phyloP scores from a whole-genome alignment of 2,797 vertebrate genomes.

The Sebastes wilsoni region DNA sequence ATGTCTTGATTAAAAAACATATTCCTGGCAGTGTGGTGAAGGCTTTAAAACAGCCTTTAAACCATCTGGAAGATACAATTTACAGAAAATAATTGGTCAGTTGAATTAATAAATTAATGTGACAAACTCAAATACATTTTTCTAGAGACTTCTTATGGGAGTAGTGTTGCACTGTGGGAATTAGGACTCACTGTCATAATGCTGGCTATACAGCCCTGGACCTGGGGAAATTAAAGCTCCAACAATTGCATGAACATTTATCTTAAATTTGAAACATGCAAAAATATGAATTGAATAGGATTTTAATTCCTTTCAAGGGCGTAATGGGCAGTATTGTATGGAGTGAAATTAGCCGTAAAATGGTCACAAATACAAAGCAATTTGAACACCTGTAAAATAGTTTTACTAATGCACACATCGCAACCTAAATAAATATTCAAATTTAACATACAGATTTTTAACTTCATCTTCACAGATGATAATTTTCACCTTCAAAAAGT shows the following conservation, averaged over 20 bases:
- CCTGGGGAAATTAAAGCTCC: not conserved
- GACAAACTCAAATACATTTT: not conserved
- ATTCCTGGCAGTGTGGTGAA: no score
- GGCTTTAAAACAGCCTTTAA: no score
- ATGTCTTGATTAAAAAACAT: no score
- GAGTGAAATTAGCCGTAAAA: no score
- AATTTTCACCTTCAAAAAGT: no score
- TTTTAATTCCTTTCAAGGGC: not conserved
- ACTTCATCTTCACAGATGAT: no score
- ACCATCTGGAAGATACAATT: not conserved
- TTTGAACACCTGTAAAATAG: no score
- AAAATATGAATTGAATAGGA: not conserved
- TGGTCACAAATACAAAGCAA: no score
- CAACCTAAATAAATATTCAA: no score
- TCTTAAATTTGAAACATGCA: not conserved
- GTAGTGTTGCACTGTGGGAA: not conserved
- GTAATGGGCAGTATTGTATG: no score
- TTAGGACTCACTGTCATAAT: not conserved
- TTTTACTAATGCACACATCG: no score
- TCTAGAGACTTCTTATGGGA: not conserved
- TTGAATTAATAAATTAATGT: not conserved
- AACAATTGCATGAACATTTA: not conserved
- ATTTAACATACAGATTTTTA: no score
- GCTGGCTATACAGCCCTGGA: not conserved
- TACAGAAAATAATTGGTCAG: not conserved